Conservation (phyloP, 2,888 invertebrate species). For the Stenchaetothrips biformis region DNA sequence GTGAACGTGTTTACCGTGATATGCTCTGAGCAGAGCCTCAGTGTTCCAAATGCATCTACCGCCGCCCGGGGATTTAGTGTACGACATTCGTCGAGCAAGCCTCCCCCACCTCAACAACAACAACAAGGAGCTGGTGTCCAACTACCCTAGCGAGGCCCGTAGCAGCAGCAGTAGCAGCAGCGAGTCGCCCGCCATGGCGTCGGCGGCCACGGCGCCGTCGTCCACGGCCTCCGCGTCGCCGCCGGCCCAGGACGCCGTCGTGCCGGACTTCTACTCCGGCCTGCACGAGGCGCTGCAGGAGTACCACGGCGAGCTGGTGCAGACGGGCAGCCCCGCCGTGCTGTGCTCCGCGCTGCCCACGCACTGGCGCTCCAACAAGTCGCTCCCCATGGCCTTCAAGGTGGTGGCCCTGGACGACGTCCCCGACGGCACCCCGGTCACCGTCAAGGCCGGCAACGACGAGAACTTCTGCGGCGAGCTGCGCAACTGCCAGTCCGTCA, state of each 20-base stretch:
- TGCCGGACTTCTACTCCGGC: slow-evolving; percentile 63
- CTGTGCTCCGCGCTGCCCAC: slow-evolving; percentile 88
- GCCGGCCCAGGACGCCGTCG: slow-evolving; percentile 47
- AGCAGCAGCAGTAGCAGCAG: slow-evolving; percentile 43
- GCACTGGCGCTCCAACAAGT: slow-evolving; percentile 98
- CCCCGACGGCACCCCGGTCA: slow-evolving; percentile 89
- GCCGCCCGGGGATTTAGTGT: slow-evolving; percentile 30
- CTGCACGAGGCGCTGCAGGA: slow-evolving; percentile 77
- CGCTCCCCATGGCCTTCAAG: slow-evolving; percentile 92
- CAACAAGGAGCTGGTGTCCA: neutral
- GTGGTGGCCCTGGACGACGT: slow-evolving; percentile 91
- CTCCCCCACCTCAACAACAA: slow-evolving; percentile 22
- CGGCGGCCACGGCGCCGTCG: slow-evolving; percentile 47
- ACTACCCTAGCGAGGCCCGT: neutral
- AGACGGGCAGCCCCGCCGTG: slow-evolving; percentile 92
- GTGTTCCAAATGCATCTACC: slow-evolving; percentile 34
- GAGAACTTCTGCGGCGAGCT: slow-evolving; percentile 96
- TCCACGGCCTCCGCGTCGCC: slow-evolving; percentile 43
- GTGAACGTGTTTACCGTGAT: slow-evolving; percentile 16
- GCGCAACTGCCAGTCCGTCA: slow-evolving; percentile 86
- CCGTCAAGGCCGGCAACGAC: slow-evolving; percentile 93
- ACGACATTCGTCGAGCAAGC: slow-evolving; percentile 18
- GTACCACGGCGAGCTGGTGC: slow-evolving; percentile 87
- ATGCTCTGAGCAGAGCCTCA: slow-evolving; percentile 11
- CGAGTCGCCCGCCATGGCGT: slow-evolving; percentile 50